phyloP scores from a whole-genome alignment of 2,888 invertebrate species.

The Callyntrura guangdongensis region DNA sequence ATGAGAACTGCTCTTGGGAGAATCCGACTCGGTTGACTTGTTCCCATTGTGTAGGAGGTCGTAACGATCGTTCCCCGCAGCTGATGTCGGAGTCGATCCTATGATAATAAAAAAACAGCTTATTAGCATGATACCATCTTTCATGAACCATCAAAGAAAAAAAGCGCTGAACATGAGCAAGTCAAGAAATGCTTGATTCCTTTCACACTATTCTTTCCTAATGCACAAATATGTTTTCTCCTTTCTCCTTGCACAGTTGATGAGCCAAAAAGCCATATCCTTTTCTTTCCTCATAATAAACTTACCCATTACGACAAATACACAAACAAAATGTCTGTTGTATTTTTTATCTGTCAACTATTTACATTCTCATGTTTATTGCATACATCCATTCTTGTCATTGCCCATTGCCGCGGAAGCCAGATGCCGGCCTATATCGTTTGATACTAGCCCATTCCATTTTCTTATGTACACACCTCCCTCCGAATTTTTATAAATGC shows the following conservation, averaged over 20 bases:
- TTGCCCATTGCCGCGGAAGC: background rate
- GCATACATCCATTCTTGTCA: background rate
- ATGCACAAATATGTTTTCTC: background rate
- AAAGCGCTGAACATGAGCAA: conserved; percentile 34
- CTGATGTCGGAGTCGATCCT: conserved; percentile 84
- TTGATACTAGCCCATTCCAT: conserved; percentile 36
- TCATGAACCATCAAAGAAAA: conserved; percentile 35
- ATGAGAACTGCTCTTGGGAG: conserved; percentile 84
- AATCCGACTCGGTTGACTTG: conserved; percentile 84
- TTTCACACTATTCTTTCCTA: background rate
- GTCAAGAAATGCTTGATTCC: conserved; percentile 26
- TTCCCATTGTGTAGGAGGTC: conserved; percentile 84
- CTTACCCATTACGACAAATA: conserved; percentile 61
- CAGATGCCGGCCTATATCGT: background rate
- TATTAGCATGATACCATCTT: conserved; percentile 65
- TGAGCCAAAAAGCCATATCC: conserved; percentile 67
- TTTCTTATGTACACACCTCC: background rate
- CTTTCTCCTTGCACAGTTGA: conserved; percentile 45
- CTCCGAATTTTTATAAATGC: conserved; percentile 19
- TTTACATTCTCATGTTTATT: conserved; percentile 32
- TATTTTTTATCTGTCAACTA: conserved; percentile 27
- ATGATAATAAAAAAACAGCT: conserved; percentile 60
- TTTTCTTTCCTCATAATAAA: conserved; percentile 55
- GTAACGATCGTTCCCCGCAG: conserved; percentile 84
- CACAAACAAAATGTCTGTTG: conserved; percentile 27